Evolutionary conservation across 1,140 invertebrate genomes (phyloP), one percentile per base, ranked within the genome.

Genomic region (Drosophila willistoni): DNA sequence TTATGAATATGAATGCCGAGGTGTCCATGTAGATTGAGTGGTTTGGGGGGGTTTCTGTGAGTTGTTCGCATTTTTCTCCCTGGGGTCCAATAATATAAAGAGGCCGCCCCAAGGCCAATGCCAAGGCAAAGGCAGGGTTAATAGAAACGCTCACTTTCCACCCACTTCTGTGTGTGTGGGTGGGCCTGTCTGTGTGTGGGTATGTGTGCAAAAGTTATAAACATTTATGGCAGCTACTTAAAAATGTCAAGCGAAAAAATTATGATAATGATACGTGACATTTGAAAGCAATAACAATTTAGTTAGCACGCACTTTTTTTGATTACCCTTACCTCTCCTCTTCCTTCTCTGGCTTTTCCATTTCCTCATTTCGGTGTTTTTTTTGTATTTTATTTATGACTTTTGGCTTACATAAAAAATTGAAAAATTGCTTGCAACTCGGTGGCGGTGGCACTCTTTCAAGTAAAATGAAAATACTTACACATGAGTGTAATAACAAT

Each of bases 281-380:
- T 89, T 89, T 83, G 84, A 87, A 87, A 89, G 83, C 83, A 87
- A 87, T 89, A 89, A 87, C 84, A 89, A 87, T 86, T 86, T 86
- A 86, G 83, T 86, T 87, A 86, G 83, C 83, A 87, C 83, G 68
- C 84, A 89, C 84, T 83, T 87, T 83, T 86, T 87, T 80, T 89
- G 83, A 89, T 89, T 87, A 83, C 84, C 73, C 64, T 42, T 29
- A 19, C 41, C n/a, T 25, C 41, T 3, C 22, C 22, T n/a, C 41
- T 14, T 25, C 2, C 25, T 44, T 22, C 7, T 41, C 61, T 47
- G 63, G 33, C 56, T 62, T 56, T 76, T 59, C 65, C 19, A 44
- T 10, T 63, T 25, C 33, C 14, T 59, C 33, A 64, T 66, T 17
- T 42, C 10, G 17, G 41, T 33, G n/a, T 76, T 42, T 57, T n/a